phyloP scores from a whole-genome alignment of 2,113 vertebrate genomes.

The Podocnemis expansa region DNA sequence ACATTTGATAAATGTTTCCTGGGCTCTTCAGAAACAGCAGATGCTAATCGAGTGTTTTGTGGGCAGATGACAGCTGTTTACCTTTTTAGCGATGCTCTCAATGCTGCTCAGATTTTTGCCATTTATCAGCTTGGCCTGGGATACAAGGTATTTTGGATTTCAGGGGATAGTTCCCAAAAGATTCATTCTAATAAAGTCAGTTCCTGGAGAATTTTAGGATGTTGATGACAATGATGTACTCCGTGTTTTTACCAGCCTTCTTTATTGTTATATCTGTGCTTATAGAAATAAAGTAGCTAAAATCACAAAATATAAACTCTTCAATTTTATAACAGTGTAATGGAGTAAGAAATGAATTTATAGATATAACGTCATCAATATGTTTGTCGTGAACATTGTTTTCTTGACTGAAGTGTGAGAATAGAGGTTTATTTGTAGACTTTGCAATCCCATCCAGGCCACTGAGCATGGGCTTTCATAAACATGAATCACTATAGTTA shows the following conservation, averaged over 20 bases:
- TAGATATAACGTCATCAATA: not conserved
- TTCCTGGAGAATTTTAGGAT: not conserved
- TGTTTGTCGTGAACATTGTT: not conserved
- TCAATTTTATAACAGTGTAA: not conserved
- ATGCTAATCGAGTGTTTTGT: conserved; percentile 95
- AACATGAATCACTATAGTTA: not conserved
- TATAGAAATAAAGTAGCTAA: not conserved
- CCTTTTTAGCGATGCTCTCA: conserved; percentile 95
- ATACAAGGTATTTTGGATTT: conserved; percentile 87
- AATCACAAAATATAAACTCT: not conserved
- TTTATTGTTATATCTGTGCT: not conserved
- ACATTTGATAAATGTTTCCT: conserved; percentile 99
- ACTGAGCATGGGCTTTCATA: not conserved
- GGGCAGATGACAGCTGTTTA: conserved; percentile 98
- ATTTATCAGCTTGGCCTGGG: conserved; percentile 96
- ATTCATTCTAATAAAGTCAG: not conserved
- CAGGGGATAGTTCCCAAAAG: not conserved
- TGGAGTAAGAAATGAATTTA: not conserved
- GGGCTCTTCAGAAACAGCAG: conserved; percentile 96
- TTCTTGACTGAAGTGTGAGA: not conserved
- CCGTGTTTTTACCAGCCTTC: accelerated
- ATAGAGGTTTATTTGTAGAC: not conserved
- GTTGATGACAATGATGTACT: not conserved
- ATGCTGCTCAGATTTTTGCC: conserved; percentile 95
- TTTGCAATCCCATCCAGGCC: not conserved